These are phyloP conservation scores for Meloidogyne hapla DNA, from an alignment of 1,140 invertebrate genomes.

Conservation along the genomic window DNA sequence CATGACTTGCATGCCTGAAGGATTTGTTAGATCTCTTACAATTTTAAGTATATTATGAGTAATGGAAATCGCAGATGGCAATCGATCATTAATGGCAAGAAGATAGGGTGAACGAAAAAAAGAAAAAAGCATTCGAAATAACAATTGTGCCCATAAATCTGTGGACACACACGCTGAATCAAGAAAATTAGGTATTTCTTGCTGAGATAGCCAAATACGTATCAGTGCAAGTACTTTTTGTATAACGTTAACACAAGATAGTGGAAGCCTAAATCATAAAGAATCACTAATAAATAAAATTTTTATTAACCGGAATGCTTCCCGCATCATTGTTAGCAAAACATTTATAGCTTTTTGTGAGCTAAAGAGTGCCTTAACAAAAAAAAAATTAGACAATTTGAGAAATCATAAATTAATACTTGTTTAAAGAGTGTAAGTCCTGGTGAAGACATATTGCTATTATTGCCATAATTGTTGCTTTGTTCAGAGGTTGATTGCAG, in stretches of 20 bases:
- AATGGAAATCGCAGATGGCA: conserved; percentile 38
- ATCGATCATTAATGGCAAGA: conserved; percentile 47
- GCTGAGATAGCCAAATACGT: conserved; percentile 57
- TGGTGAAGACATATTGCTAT: conserved; percentile 27
- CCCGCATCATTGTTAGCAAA: conserved; percentile 55
- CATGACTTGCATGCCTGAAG: conserved; percentile 38
- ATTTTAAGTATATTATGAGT: conserved; percentile 48
- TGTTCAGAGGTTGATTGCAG: conserved; percentile 22
- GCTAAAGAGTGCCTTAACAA: conserved; percentile 37
- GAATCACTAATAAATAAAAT: not conserved
- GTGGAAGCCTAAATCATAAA: conserved; percentile 38
- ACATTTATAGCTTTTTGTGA: conserved; percentile 52
- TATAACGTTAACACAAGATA: conserved; percentile 59
- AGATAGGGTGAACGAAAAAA: conserved; percentile 60
- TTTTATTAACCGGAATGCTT: conserved; percentile 41
- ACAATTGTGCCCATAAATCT: conserved; percentile 47
- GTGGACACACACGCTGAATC: conserved; percentile 45
- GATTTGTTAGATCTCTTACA: conserved; percentile 46
- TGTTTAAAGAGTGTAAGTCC: conserved; percentile 48
- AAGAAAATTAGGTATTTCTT: conserved; percentile 58
- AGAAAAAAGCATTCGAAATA: conserved; percentile 51
- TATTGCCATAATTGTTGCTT: not conserved
- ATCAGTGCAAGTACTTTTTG: conserved; percentile 58
- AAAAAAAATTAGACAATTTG: not conserved
- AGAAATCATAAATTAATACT: conserved; percentile 40